Conservation (phyloP, 2,888 invertebrate genomes). For the Hyalella azteca region DNA sequence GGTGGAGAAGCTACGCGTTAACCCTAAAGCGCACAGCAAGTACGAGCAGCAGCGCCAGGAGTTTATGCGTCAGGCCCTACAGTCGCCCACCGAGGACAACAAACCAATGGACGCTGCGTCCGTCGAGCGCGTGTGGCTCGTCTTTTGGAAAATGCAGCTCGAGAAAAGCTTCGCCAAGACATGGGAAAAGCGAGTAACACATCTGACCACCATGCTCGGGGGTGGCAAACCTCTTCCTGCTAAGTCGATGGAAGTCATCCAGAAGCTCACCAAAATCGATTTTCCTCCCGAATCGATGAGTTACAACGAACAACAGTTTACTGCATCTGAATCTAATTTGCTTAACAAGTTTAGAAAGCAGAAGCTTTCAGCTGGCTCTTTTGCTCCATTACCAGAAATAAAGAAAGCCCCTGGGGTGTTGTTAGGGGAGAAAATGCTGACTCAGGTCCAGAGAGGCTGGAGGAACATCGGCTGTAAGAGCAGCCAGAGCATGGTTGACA, state of each 20-base stretch:
- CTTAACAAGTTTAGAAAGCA: slow-evolving; percentile 10
- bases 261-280: neutral
- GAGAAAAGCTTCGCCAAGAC: slow-evolving; percentile 17
- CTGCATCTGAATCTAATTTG: neutral
- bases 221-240: neutral
- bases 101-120: neutral
- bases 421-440: slow-evolving; percentile 21
- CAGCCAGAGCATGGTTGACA: neutral
- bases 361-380: neutral
- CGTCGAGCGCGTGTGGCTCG: slow-evolving; percentile 10
- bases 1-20: neutral
- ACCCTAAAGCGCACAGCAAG: slow-evolving; percentile 6
- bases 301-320: neutral
- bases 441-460: slow-evolving; percentile 7
- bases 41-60: slow-evolving; percentile 6
- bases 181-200: slow-evolving; percentile 18
- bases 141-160: slow-evolving; percentile 1
- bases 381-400: neutral
- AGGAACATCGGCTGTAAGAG: slow-evolving; percentile 15
- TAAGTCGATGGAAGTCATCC: neutral
- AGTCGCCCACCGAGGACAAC: neutral
- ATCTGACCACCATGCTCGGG: neutral
- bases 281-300: neutral
- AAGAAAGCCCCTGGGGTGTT: neutral
- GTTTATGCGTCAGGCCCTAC: neutral